phyloP scores from a whole-genome alignment of 2,113 vertebrate species.

The Dendrocopos noguchii region DNA sequence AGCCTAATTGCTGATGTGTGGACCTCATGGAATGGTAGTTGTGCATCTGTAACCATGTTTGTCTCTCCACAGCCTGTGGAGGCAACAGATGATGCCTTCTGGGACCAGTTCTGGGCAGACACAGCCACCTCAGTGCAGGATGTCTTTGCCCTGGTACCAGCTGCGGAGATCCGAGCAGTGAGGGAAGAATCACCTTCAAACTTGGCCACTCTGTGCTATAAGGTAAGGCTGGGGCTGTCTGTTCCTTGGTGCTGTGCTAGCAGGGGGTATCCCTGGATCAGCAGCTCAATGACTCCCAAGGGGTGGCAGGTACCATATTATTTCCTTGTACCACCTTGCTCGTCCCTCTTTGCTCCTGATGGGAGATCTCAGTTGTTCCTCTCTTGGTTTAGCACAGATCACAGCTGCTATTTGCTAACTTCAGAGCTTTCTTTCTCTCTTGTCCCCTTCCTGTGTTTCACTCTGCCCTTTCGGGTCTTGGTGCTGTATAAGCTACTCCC shows the following conservation, averaged over 20 bases:
- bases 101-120: constrained; percentile 99
- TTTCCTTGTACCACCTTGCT: background rate
- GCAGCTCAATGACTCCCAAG: background rate
- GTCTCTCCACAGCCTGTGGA: constrained; percentile 88
- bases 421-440: background rate
- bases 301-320: background rate
- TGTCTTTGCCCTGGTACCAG: constrained; percentile 95
- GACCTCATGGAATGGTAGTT: background rate
- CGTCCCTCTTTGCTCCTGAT: background rate
- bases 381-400: background rate
- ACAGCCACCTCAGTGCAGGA: constrained; percentile 95
- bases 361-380: background rate
- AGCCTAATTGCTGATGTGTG: background rate
- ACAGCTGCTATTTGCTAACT: background rate
- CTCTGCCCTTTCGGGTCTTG: background rate
- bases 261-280: background rate
- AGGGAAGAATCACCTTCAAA: constrained; percentile 97
- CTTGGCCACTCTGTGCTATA: constrained; percentile 96
- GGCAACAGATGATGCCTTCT: constrained; percentile 96
- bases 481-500: background rate
- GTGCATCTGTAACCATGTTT: background rate
- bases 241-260: background rate
- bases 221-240: constrained; percentile 77
- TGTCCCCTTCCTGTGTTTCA: background rate
- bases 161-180: constrained; percentile 96